These are phyloP conservation scores for Conchocele bisecta DNA, from an alignment of 2,888 invertebrate species.

Conservation along the genomic window DNA sequence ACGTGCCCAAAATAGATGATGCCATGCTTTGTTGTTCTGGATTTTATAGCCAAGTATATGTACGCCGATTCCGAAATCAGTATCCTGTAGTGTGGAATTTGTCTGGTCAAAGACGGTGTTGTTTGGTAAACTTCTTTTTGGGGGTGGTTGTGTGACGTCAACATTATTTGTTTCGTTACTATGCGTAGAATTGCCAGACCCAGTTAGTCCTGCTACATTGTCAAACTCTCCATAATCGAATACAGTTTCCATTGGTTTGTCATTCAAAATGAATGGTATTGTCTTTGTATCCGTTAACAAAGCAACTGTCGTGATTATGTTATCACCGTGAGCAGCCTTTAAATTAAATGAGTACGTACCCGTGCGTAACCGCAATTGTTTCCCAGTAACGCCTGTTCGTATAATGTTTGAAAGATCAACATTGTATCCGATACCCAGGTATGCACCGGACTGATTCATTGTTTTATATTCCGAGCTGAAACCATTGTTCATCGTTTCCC, in stretches of 20 bases:
- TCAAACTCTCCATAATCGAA: slow-evolving; percentile 39
- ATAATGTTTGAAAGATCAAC: slow-evolving; percentile 32
- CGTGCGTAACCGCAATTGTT: slow-evolving; percentile 4
- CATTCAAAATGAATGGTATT: slow-evolving; percentile 30
- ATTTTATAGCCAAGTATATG: slow-evolving; percentile 37
- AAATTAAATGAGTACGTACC: slow-evolving; percentile 40
- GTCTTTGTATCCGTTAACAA: slow-evolving; percentile 26
- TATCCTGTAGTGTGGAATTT: neutral
- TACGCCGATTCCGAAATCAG: slow-evolving; percentile 33
- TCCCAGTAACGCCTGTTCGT: slow-evolving; percentile 31
- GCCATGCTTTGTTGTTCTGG: slow-evolving; percentile 26
- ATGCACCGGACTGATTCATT: slow-evolving; percentile 37
- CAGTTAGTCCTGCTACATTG: slow-evolving; percentile 31
- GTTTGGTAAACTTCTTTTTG: too few species aligned
- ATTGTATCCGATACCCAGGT: slow-evolving; percentile 47
- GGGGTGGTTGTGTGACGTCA: too few species aligned
- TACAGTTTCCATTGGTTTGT: slow-evolving; percentile 37
- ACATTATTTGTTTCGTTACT: too few species aligned
- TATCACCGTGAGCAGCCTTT: slow-evolving; percentile 20
- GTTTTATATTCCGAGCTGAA: slow-evolving; percentile 29
- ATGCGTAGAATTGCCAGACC: slow-evolving; percentile 2
- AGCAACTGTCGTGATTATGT: slow-evolving; percentile 36
- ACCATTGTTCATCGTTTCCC: slow-evolving; percentile 3
- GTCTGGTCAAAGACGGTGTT: too few species aligned
- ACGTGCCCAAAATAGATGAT: slow-evolving; percentile 43